A percentile compares a stretch with the other conserved stretches of the same genome.
These are phyloP conservation scores for Acromyrmex charruanus DNA, from an alignment of 1,140 invertebrate genomes.

Conservation along the genomic window DNA sequence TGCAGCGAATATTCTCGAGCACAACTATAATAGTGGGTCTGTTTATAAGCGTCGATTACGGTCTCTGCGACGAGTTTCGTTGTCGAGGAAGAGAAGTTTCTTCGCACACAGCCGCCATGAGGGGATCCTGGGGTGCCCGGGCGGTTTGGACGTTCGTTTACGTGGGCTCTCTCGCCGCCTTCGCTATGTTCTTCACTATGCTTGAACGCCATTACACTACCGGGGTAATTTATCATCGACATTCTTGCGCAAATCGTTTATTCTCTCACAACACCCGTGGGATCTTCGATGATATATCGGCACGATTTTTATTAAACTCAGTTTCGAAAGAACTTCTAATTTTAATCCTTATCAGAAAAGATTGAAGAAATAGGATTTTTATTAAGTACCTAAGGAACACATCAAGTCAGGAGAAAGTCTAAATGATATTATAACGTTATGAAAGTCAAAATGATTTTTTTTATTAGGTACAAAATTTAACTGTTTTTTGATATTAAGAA, in stretches of 20 bases:
- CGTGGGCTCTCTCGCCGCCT: constrained; percentile 86
- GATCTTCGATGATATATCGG: neutral
- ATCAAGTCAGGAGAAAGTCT: too few species aligned
- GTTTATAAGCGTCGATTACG: constrained; percentile 89
- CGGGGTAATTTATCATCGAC: constrained; percentile 73
- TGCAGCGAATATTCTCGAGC: constrained; percentile 88
- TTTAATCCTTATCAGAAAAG: neutral
- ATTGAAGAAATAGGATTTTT: neutral
- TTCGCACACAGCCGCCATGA: constrained; percentile 79
- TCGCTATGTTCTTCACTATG: constrained; percentile 87
- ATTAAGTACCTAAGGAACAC: neutral
- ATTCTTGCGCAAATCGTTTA: neutral
- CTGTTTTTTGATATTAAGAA: too few species aligned
- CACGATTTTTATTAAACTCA: constrained; percentile 18
- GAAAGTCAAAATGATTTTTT: too few species aligned
- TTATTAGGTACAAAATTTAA: too few species aligned
- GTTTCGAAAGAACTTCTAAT: neutral
- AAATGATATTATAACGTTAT: too few species aligned
- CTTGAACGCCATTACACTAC: constrained; percentile 85
- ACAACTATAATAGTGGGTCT: constrained; percentile 88
- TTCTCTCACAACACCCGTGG: neutral
- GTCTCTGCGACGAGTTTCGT: constrained; percentile 88
- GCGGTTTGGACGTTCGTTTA: constrained; percentile 88
- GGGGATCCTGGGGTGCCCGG: constrained; percentile 86
- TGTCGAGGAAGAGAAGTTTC: constrained; percentile 87